Base-by-base conservation (phyloP, 2,888 invertebrate species). In the Cantharis rufa region DNA sequence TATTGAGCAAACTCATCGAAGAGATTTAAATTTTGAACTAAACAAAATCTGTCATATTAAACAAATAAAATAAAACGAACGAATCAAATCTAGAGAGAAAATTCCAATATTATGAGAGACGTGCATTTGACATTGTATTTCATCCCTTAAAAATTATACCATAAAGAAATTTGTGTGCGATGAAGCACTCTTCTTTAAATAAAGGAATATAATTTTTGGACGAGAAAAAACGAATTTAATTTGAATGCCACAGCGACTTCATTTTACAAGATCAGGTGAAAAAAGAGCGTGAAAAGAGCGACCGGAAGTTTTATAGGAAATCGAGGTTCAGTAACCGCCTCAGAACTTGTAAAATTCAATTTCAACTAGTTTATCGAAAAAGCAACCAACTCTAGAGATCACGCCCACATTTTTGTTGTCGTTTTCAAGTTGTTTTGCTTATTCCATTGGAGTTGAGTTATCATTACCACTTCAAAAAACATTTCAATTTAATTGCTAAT, bases 261-360 rank as follows among this genome's bases (percentile, higher is more conserved):
- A 77, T 77, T 78, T 78, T 72, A 64, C 62, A 72, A 78, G 61
- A 48, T 24, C 77, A 75, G 77, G 77, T 78, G 77, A 70, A 77
- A 77, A 62, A 63, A 77, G 74, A 71, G 71, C 74, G 68, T 77
- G 74, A 78, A 77, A 74, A 70, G 71, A 78, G 74, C 69, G 74
- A 75, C 70, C 78, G 78, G 75, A 78, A 78, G 75, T 78, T 78
- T 78, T 78, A 78, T 78, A 78, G 75, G 77, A 78, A 73, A 75
- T 78, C 78, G 78, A 76, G 78, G 76, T 76, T 78, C 78, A 72
- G 75, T 71, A 76, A 76, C 78, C 75, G 78, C 74, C 77, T 78
- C 74, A 70, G 73, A 78, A 78, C 78, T 78, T 78, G 76, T 70
- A 66, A 78, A 78, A 78, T 78, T 78, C 78, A 78, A 78, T 78